Evolutionary conservation across 2,888 invertebrate genomes (phyloP), one percentile per base, ranked within the genome.

Genomic region (Fabriciana adippe): DNA sequence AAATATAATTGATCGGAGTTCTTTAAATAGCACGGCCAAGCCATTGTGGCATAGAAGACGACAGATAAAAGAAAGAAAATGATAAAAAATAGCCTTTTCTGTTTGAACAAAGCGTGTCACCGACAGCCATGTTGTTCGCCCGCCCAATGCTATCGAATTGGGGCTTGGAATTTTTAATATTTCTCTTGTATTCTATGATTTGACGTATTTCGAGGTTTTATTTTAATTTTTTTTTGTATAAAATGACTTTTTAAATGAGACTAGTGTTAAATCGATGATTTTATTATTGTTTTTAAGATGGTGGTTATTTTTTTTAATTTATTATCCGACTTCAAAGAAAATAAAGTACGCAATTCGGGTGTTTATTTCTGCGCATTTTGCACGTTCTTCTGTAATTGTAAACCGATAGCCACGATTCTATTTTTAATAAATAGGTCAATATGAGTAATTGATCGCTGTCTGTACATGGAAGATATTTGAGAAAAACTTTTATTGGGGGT

Each of bases 51-150:
- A 75, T 78, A 78, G 86, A 87, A 88, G 84, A 84, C 81, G 82
- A 86, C 85, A 85, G 83, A 80, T 82, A 81, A 81, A 83, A 83
- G 83, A 84, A 79, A 76, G 78, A 88, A 89, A 89, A 90, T 86
- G 81, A 86, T 87, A 67, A 67, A 71, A 72, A 72, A 88, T 89
- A 87, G 90, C 88, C 89, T 88, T 89, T 83, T 87, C 87, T 90
- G 90, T 90, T 89, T 89, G 90, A 89, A 91, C 91, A 92, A 92
- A 78, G 81, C 85, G 85, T 89, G 92, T 92, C 92, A 86, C 86
- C 85, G 88, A 80, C 88, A 85, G 91, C 91, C 90, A 90, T 89
- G 79, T 86, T 90, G 70, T 48, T 70, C 70, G 70, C 67, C 76
- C 78, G 75, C 75, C 75, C 72, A 73, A 70, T 70, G 69, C 67